Evolutionary conservation across 2,797 vertebrate species (phyloP).

Genomic region (Podarcis lilfordi): DNA sequence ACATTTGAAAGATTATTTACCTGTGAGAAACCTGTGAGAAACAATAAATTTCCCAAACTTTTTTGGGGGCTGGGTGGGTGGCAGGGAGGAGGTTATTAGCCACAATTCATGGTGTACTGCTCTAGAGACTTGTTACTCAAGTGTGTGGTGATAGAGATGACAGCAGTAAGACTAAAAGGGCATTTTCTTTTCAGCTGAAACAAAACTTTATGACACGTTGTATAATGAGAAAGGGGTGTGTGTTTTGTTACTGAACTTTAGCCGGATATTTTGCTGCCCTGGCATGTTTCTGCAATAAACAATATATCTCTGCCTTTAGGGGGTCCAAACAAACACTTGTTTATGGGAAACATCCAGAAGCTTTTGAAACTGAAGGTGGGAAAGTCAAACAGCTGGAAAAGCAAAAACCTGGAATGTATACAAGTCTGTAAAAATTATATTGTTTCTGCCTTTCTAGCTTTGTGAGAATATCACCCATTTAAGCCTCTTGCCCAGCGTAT

Average conservation of each 20-base stretch:
- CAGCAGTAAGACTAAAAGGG: conserved; percentile 13
- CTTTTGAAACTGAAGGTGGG: neutral
- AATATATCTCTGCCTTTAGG: neutral
- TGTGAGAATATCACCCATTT: neutral
- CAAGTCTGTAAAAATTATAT: neutral
- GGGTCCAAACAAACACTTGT: neutral
- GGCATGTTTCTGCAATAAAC: neutral
- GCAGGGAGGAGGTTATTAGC: neutral
- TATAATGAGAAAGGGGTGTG: neutral
- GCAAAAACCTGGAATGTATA: neutral
- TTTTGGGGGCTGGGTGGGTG: neutral
- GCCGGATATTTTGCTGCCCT: neutral
- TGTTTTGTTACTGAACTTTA: neutral
- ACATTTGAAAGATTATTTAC: neutral
- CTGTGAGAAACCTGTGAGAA: neutral
- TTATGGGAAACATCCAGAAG: neutral
- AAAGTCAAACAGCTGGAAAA: neutral
- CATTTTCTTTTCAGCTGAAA: conserved; percentile 17
- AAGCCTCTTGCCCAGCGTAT: neutral
- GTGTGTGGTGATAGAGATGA: conserved; percentile 6
- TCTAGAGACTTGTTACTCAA: conserved; percentile 18
- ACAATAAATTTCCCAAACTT: neutral
- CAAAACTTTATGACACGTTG: conserved; percentile 9
- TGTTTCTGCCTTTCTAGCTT: neutral
- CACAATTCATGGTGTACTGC: neutral